Percentiles rank a stretch among this genome's conserved stretches.
Evolutionary conservation across 2,113 vertebrate genomes (phyloP).

Genomic region (Colossoma macropomum): DNA sequence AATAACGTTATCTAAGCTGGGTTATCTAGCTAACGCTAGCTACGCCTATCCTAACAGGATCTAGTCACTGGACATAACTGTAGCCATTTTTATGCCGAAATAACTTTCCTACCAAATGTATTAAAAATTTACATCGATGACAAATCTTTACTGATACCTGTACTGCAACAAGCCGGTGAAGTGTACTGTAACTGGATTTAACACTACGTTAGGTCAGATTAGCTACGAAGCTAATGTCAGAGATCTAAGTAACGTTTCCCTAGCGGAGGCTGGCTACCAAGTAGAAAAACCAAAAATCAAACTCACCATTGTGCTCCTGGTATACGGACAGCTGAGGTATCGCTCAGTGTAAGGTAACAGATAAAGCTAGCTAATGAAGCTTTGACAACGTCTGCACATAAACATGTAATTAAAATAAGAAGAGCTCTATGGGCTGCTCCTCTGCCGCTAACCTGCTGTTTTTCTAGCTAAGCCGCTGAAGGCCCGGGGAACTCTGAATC

Average conservation of each 20-base stretch:
- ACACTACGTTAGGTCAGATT: not conserved
- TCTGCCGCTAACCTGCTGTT: slow-evolving; percentile 34
- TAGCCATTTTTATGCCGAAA: no score
- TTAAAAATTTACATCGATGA: no score
- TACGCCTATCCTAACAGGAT: no score
- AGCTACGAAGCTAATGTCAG: not conserved
- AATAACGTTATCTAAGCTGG: no score
- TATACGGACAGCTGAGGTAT: not conserved
- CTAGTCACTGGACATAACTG: no score
- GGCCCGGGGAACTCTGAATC: slow-evolving; percentile 39
- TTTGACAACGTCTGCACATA: not conserved
- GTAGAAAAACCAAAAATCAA: not conserved
- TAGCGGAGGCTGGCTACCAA: not conserved
- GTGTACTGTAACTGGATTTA: not conserved
- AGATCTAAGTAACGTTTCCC: not conserved
- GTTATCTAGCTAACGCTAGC: no score
- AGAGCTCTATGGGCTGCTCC: not conserved
- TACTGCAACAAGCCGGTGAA: not conserved
- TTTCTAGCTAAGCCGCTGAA: slow-evolving; percentile 53
- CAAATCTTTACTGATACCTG: no score
- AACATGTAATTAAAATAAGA: not conserved
- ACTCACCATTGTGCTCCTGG: slow-evolving; percentile 47
- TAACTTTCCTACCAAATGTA: no score
- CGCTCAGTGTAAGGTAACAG: not conserved
- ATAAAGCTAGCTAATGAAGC: slow-evolving; percentile 34